Evolutionary conservation across 2,113 vertebrate species (phyloP).

Genomic region (Saccopteryx bilineata): DNA sequence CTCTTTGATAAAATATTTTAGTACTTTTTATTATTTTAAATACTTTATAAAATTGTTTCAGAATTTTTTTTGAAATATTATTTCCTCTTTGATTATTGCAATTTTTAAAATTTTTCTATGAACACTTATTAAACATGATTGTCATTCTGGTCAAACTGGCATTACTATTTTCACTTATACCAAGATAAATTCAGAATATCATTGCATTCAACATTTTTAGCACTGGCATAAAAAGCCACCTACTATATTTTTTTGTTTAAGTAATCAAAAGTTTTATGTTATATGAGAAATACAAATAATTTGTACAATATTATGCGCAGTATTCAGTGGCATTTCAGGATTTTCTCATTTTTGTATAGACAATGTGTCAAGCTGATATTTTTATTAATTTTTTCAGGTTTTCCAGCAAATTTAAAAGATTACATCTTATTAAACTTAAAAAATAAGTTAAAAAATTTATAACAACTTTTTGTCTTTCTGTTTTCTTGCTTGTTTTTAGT

Average conservation of each 20-base stretch:
- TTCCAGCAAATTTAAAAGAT: background rate
- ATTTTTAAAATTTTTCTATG: background rate
- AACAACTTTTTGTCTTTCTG: background rate
- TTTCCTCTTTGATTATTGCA: background rate
- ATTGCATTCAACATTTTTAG: background rate
- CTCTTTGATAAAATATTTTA: background rate
- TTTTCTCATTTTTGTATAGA: background rate
- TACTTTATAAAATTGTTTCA: background rate
- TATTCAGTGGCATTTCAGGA: background rate
- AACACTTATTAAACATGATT: background rate
- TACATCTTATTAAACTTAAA: background rate
- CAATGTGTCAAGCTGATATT: background rate
- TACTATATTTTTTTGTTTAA: background rate
- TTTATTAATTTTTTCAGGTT: background rate
- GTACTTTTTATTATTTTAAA: background rate
- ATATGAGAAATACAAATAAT: conserved; percentile 13
- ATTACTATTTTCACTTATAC: background rate
- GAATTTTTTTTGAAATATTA: background rate
- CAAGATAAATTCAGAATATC: background rate
- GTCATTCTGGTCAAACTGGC: background rate
- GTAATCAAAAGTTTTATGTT: background rate
- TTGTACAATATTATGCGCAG: background rate
- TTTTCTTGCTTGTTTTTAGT: background rate
- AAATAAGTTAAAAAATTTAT: background rate
- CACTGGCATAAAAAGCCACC: background rate